These are phyloP conservation scores for Cnemophilus loriae DNA, from an alignment of 2,113 vertebrate genomes.

Conservation along the genomic window DNA sequence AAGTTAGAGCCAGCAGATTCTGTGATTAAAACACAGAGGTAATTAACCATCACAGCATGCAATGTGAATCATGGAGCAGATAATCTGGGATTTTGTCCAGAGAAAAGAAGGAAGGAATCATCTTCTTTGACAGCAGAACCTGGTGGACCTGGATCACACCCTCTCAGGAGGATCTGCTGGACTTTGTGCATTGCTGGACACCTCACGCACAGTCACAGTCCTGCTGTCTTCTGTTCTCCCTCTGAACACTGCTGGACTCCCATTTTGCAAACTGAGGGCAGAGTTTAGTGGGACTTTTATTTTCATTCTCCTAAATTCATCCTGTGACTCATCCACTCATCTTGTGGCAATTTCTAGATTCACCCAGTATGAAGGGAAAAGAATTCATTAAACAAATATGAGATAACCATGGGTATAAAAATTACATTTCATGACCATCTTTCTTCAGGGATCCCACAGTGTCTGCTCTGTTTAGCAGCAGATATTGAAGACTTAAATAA, in stretches of 20 bases:
- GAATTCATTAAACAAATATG: not conserved
- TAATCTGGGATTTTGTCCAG: not conserved
- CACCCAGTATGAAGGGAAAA: not conserved
- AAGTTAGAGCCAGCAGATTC: not conserved
- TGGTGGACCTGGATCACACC: not conserved
- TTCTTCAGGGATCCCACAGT: not conserved
- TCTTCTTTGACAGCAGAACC: not conserved
- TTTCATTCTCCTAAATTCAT: not conserved
- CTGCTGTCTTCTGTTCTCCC: not conserved
- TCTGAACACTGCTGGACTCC: not conserved
- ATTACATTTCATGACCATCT: not conserved
- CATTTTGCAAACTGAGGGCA: not conserved
- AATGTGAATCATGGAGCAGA: not conserved
- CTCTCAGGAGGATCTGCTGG: not conserved
- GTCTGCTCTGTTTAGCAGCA: not conserved
- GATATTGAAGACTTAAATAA: not conserved
- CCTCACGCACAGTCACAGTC: not conserved
- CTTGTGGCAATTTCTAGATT: not conserved
- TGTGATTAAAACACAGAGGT: not conserved
- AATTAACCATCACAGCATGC: not conserved
- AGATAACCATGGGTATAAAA: not conserved
- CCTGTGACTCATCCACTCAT: not conserved
- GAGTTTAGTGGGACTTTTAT: not conserved
- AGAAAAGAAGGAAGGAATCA: not conserved
- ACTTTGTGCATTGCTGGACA: not conserved